Percentiles rank a stretch among this genome's conserved stretches.
Evolutionary conservation across 2,113 vertebrate genomes (phyloP).

Genomic region (Theropithecus gelada): DNA sequence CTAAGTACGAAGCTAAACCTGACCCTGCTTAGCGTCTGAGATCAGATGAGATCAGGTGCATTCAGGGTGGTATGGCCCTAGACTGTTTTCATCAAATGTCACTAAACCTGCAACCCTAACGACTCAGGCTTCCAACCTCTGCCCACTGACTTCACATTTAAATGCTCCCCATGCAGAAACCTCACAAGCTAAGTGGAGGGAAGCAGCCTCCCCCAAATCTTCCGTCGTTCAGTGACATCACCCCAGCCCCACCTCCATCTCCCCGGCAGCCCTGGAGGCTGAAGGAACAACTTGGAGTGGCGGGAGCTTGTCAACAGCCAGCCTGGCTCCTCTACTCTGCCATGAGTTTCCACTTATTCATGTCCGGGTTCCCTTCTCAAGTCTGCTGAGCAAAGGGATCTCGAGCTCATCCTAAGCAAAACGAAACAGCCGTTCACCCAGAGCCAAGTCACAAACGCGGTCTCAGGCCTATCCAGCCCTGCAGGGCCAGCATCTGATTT

Average conservation of each 20-base stretch:
- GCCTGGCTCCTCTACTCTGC: neutral
- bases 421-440: fast-evolving
- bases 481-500: no score
- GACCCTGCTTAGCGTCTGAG: no score
- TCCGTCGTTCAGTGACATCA: neutral
- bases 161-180: neutral
- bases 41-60: no score
- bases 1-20: no score
- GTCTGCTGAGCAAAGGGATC: neutral
- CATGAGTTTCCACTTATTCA: no score
- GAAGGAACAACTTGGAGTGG: no score
- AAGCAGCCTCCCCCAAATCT: neutral
- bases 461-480: neutral
- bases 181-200: neutral
- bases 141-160: neutral
- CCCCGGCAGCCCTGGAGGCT: neutral
- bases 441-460: no score
- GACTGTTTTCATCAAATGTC: neutral
- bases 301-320: fast-evolving
- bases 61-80: no score
- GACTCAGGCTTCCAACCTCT: neutral
- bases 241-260: neutral
- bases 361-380: fast-evolving
- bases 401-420: neutral
- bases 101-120: neutral